Base-by-base conservation (phyloP, 2,888 invertebrate genomes). In the Pollenia amentaria region DNA sequence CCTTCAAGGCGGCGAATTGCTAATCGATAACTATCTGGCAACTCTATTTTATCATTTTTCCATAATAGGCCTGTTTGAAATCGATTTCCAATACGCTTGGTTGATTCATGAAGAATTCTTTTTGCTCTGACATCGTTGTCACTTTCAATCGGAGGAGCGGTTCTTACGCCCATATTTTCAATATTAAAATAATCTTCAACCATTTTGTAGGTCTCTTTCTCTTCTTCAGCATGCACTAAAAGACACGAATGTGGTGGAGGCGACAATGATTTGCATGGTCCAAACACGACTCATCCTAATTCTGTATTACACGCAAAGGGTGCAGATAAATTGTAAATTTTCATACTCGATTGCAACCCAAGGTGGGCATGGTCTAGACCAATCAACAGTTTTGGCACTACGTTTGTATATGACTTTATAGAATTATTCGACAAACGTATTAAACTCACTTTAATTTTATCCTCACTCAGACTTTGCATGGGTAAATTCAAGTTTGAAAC, bases 231-330 rank as follows among this genome's bases (percentile, higher is more conserved):
- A n/a, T n/a, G n/a, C n/a, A n/a, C n/a, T n/a, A n/a, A n/a, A n/a
- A n/a, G n/a, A n/a, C n/a, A n/a, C n/a, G n/a, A n/a, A n/a, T n/a
- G n/a, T n/a, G n/a, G 2, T 21, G 21, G 1, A 11, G 46, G 29
- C 10, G 55, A 46, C 14, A 60, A 3, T 12, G 62, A 29, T 6
- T 42, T 55, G n/a, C 75, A 76, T 40, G 65, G 48, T 16, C 62
- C 62, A 62, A 18, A 62, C 40, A 88, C 87, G 1, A 85, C 65
- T 83, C 86, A 88, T 8, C 81, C 88, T 8, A 87, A 65, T 21
- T 88, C 82, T 3, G 85, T 88, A n/a, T 83, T 72, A 42, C 83
- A 83, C 9, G 87, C 88, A 73, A 67, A 88, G 9, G 85, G 88
- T 29, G 85, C 82, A 60, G 40, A 38, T 14, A 16, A 16, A 10